Percentiles rank a stretch among this genome's conserved stretches.
Conservation (phyloP, 2,888 invertebrate genomes). For the Argynnis bischoffii region DNA sequence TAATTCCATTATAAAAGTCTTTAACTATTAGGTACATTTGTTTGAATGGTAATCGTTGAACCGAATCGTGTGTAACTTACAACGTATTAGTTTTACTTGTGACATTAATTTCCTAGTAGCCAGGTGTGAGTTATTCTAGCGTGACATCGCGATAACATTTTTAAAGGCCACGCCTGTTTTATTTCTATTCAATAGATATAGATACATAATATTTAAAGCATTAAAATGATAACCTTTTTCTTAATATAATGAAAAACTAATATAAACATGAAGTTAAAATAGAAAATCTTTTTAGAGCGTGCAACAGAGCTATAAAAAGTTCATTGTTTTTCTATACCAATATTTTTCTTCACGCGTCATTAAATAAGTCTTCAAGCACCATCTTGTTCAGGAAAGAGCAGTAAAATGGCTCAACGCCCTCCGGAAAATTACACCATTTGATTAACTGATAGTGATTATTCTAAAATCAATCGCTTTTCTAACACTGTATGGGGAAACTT, state of each 20-base stretch:
- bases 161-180: slow-evolving; percentile 56
- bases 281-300: background rate
- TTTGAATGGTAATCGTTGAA: slow-evolving; percentile 3
- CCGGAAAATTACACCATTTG: slow-evolving; percentile 48
- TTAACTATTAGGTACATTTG: background rate
- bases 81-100: slow-evolving; percentile 55
- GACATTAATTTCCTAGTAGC: slow-evolving; percentile 40
- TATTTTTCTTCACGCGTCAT: slow-evolving; percentile 31
- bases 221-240: background rate
- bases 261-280: background rate
- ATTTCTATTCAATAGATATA: slow-evolving; percentile 17
- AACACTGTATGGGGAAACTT: slow-evolving; percentile 41
- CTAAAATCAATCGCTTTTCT: slow-evolving; percentile 50
- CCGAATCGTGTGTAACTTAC: slow-evolving; percentile 12
- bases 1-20: too few species aligned
- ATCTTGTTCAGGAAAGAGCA: slow-evolving; percentile 38
- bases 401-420: slow-evolving; percentile 43
- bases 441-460: slow-evolving; percentile 53
- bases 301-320: slow-evolving; percentile 13
- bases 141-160: slow-evolving; percentile 62
- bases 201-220: background rate
- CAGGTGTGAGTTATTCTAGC: slow-evolving; percentile 57
- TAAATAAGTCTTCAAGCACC: slow-evolving; percentile 37
- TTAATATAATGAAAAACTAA: background rate
- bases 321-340: slow-evolving; percentile 27